These are phyloP conservation scores for Dicentrarchus labrax DNA, from an alignment of 2,113 vertebrate genomes.

Conservation along the genomic window DNA sequence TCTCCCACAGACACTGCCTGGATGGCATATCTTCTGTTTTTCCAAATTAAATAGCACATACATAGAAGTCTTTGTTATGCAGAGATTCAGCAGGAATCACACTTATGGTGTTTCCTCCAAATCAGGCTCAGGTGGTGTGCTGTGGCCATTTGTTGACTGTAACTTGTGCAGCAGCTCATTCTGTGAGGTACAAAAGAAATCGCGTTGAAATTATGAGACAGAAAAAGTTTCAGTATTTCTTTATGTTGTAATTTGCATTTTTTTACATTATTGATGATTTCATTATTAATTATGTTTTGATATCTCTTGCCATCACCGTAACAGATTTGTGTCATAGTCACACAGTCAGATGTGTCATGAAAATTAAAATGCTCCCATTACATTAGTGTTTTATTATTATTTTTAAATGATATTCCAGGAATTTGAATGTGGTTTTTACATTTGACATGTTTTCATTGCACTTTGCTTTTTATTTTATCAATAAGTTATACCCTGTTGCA, in stretches of 20 bases:
- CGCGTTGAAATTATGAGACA: conserved; percentile 5
- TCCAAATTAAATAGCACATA: conserved; percentile 77
- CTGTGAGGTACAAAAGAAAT: background rate
- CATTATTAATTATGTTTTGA: conserved; percentile 14
- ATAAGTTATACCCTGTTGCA: background rate
- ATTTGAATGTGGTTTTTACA: background rate
- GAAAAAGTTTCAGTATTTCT: background rate
- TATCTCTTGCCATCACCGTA: background rate
- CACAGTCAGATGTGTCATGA: background rate
- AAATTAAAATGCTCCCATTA: background rate
- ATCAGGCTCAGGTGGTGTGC: conserved; percentile 41
- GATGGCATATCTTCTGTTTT: conserved; percentile 63
- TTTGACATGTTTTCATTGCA: background rate
- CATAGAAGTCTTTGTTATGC: conserved; percentile 63
- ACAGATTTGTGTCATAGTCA: background rate
- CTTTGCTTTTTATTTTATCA: no score
- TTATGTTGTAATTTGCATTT: background rate
- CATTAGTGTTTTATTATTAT: background rate
- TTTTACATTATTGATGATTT: background rate
- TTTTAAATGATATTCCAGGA: background rate
- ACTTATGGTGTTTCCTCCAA: conserved; percentile 38
- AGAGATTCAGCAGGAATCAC: conserved; percentile 52
- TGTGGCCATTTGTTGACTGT: conserved; percentile 6
- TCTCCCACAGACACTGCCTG: conserved; percentile 41
- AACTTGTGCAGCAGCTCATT: background rate